These are phyloP conservation scores for Criorhina ranunculi DNA, from an alignment of 2,888 invertebrate genomes.

Conservation along the genomic window DNA sequence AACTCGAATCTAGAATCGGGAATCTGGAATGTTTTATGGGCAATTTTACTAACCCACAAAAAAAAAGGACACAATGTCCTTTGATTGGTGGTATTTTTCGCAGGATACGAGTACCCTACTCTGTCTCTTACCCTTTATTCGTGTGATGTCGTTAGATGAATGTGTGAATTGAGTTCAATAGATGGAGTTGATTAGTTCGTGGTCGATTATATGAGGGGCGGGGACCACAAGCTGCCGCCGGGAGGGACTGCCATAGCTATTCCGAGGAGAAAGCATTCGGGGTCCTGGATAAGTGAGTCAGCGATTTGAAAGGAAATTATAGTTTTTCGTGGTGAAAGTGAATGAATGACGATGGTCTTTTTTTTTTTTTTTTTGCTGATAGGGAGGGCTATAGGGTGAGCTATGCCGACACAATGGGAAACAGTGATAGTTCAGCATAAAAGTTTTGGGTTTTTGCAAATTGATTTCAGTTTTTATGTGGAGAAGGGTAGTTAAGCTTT, in stretches of 20 bases:
- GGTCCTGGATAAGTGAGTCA: slow-evolving; percentile 65
- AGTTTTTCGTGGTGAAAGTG: slow-evolving; percentile 69
- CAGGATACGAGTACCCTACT: background rate
- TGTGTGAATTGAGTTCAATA: slow-evolving; percentile 69
- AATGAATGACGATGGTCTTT: slow-evolving; percentile 58
- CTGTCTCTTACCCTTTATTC: background rate
- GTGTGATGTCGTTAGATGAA: slow-evolving; percentile 48
- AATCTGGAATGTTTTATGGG: slow-evolving; percentile 54
- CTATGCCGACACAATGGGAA: slow-evolving; percentile 37
- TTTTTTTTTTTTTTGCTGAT: slow-evolving; percentile 18
- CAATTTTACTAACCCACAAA: slow-evolving; percentile 29
- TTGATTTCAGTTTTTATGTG: slow-evolving; percentile 63
- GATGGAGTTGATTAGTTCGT: slow-evolving; percentile 69
- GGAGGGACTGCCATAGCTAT: slow-evolving; percentile 22
- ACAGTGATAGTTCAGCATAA: slow-evolving; percentile 69
- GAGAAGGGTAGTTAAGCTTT: slow-evolving; percentile 28
- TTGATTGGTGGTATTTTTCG: slow-evolving; percentile 55
- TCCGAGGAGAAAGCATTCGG: slow-evolving; percentile 1
- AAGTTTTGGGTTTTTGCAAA: slow-evolving; percentile 69
- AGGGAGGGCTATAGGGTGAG: background rate
- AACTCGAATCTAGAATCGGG: too few relatives aligned
- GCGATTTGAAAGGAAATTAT: slow-evolving; percentile 73
- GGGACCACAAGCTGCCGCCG: background rate
- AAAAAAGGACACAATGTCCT: slow-evolving; percentile 62
- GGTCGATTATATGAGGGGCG: slow-evolving; percentile 46